These are phyloP conservation scores for Cervus canadensis DNA, from an alignment of 2,113 vertebrate species.

Conservation along the genomic window DNA sequence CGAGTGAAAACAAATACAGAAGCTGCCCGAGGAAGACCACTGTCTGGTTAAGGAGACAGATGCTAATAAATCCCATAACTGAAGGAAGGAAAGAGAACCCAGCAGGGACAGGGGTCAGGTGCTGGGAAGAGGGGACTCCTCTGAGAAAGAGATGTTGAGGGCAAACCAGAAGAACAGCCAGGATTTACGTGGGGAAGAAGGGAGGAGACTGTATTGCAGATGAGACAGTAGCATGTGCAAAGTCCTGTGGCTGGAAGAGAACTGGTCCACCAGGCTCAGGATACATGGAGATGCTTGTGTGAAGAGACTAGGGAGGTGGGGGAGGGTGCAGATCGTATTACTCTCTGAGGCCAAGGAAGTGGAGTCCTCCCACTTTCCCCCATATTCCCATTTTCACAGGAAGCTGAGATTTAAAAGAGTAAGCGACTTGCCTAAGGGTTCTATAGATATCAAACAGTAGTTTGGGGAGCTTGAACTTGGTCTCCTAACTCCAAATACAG, in stretches of 20 bases:
- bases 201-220: not conserved
- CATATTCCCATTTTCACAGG: not conserved
- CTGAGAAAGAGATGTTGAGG: not conserved
- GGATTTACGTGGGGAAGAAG: not conserved
- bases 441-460: not conserved
- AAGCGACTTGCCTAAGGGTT: not conserved
- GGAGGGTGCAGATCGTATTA: accelerated
- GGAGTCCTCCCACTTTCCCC: not conserved
- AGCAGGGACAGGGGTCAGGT: too few species aligned
- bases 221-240: not conserved
- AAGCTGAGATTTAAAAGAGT: too few species aligned
- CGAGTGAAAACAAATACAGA: not conserved
- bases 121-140: not conserved
- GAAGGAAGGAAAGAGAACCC: not conserved
- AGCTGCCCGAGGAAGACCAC: not conserved
- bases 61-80: not conserved
- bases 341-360: not conserved
- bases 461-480: not conserved
- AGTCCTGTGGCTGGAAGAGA: not conserved
- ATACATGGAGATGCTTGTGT: not conserved
- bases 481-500: not conserved
- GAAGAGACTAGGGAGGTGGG: not conserved
- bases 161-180: not conserved
- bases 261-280: not conserved
- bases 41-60: not conserved